These are phyloP conservation scores for Thalpophila matura DNA, from an alignment of 2,888 invertebrate genomes.

Conservation along the genomic window DNA sequence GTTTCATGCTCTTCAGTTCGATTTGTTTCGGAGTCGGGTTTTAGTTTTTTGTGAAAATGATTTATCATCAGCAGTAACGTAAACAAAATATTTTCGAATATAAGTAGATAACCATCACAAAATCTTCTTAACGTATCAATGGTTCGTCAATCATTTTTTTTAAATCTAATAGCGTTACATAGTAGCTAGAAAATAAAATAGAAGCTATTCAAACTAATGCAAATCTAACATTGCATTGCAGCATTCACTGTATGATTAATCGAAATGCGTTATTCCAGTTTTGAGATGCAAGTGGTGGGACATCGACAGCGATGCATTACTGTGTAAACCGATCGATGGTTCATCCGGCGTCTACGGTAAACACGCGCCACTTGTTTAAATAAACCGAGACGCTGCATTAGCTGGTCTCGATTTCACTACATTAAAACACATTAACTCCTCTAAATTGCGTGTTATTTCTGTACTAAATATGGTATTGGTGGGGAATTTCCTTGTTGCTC, in stretches of 20 bases:
- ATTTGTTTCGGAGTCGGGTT: too few species aligned
- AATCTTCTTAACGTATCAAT: too few species aligned
- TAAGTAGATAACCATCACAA: too few species aligned
- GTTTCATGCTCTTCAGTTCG: too few species aligned
- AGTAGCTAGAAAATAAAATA: too few species aligned
- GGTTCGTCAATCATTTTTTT: too few species aligned
- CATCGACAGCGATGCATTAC: constrained; percentile 87
- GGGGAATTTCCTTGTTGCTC: constrained; percentile 60
- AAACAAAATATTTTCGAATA: too few species aligned
- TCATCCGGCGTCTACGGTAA: constrained; percentile 88
- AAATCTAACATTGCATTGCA: constrained; percentile 16
- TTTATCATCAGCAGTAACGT: too few species aligned
- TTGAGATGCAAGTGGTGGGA: constrained; percentile 76
- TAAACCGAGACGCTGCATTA: constrained; percentile 88
- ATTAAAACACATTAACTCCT: constrained; percentile 90
- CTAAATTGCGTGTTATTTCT: constrained; percentile 84
- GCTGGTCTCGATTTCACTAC: constrained; percentile 89
- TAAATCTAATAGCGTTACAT: too few species aligned
- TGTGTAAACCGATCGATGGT: constrained; percentile 88
- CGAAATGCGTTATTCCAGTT: constrained; percentile 56
- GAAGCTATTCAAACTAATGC: too few species aligned
- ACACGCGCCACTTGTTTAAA: constrained; percentile 90
- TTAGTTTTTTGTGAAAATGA: too few species aligned
- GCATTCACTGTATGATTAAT: constrained; percentile 51
- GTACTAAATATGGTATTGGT: constrained; percentile 75